These are phyloP conservation scores for Glaucidium brasilianum DNA, from an alignment of 2,113 vertebrate genomes.

Conservation along the genomic window DNA sequence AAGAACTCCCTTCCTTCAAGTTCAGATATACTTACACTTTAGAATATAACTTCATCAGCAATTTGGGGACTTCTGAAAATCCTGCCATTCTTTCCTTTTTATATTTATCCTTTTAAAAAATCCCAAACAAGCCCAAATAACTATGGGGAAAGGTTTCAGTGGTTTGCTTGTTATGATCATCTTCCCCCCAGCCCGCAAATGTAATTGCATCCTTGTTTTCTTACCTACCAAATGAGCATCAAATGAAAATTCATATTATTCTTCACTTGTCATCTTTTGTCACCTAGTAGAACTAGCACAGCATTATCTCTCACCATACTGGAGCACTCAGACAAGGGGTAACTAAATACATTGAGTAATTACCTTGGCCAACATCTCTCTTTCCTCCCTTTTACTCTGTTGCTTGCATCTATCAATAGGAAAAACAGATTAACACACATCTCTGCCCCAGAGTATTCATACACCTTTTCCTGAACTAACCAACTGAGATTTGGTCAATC, in stretches of 20 bases:
- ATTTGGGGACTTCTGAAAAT: not conserved
- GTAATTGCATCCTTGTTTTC: not conserved
- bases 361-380: not conserved
- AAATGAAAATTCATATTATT: not conserved
- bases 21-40: not conserved
- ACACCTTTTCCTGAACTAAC: not conserved
- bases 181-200: fast-evolving
- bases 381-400: not conserved
- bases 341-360: not conserved
- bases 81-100: not conserved
- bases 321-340: not conserved
- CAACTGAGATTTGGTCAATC: not conserved
- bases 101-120: not conserved
- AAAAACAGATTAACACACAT: not conserved
- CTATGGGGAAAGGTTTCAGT: not conserved
- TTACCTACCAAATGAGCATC: not conserved
- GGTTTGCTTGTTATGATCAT: not conserved
- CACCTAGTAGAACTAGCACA: not conserved
- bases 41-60: not conserved
- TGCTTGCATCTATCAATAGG: not conserved
- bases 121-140: not conserved
- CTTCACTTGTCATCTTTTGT: not conserved
- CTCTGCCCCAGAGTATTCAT: not conserved
- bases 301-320: not conserved
- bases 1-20: not conserved